Percentiles rank a stretch among this genome's conserved stretches.
These are phyloP conservation scores for Asbolus verrucosus DNA, from an alignment of 1,140 invertebrate genomes.

Conservation along the genomic window DNA sequence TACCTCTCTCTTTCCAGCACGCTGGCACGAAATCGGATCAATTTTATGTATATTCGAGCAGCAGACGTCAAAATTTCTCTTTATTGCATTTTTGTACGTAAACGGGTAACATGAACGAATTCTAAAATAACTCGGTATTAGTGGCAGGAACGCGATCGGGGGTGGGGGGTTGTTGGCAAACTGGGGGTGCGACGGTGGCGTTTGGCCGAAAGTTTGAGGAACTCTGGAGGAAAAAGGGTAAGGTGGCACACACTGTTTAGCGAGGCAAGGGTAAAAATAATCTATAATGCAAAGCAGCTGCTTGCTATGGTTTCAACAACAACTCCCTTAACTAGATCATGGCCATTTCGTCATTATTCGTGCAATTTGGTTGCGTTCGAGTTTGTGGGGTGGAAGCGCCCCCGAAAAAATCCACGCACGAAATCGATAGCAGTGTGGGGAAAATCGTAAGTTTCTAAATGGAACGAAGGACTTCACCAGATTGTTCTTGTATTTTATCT, in stretches of 20 bases:
- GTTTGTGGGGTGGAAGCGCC: no score
- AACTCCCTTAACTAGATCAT: slow-evolving; percentile 1
- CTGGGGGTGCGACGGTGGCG: background rate
- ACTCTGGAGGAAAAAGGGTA: no score
- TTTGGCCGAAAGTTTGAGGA: no score
- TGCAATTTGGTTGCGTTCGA: background rate
- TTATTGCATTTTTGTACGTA: background rate
- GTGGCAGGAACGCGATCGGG: no score
- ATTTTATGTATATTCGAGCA: background rate
- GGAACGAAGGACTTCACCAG: no score
- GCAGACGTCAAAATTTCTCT: slow-evolving; percentile 12
- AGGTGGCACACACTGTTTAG: no score
- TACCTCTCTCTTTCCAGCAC: background rate
- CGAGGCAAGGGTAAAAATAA: slow-evolving; percentile 36
- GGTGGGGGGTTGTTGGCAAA: background rate
- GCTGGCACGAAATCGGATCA: slow-evolving; percentile 1
- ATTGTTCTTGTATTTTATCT: no score
- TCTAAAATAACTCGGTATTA: no score
- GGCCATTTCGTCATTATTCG: slow-evolving; percentile 2
- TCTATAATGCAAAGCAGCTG: slow-evolving; percentile 32
- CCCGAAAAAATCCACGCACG: no score
- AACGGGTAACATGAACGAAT: background rate
- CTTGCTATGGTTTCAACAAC: background rate
- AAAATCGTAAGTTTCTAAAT: no score
- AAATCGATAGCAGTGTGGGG: no score